Conservation (phyloP, 1,140 invertebrate genomes). For the Aleiodes sp. region DNA sequence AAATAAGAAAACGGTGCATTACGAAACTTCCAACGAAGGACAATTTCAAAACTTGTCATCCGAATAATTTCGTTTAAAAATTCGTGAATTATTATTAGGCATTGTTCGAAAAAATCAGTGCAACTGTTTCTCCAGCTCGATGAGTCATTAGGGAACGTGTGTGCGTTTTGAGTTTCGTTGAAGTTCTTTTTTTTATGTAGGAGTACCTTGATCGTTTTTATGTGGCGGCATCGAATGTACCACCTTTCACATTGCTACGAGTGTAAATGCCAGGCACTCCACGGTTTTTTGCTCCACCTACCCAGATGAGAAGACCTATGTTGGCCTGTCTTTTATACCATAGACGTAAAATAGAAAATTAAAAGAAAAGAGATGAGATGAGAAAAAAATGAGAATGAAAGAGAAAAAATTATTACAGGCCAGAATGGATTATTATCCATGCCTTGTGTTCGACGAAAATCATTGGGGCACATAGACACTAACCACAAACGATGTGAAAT, state of each 20-base stretch:
- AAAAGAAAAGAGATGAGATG: too few species aligned
- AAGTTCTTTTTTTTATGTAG: slow-evolving; percentile 48
- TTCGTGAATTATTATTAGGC: neutral
- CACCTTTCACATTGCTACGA: slow-evolving; percentile 64
- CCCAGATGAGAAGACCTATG: slow-evolving; percentile 3
- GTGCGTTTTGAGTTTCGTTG: neutral
- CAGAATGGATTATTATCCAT: slow-evolving; percentile 1
- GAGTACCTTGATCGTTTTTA: slow-evolving; percentile 52
- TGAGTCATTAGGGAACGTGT: neutral
- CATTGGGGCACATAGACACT: neutral
- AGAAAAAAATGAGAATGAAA: too few species aligned
- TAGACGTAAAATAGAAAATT: neutral
- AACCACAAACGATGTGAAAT: too few species aligned
- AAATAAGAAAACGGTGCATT: neutral
- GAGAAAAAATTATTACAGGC: neutral
- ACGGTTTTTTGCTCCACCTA: slow-evolving; percentile 12
- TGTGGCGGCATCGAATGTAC: slow-evolving; percentile 45
- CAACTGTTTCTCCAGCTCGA: neutral
- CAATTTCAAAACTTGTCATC: too few species aligned
- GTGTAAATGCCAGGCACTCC: slow-evolving; percentile 60
- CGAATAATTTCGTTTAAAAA: too few species aligned
- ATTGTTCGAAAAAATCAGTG: slow-evolving; percentile 7
- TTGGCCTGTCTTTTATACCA: neutral
- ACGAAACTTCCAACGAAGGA: too few species aligned
- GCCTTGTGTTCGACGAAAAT: neutral